Conservation (phyloP, 1,140 invertebrate species). For the Araneus ventricosus region DNA sequence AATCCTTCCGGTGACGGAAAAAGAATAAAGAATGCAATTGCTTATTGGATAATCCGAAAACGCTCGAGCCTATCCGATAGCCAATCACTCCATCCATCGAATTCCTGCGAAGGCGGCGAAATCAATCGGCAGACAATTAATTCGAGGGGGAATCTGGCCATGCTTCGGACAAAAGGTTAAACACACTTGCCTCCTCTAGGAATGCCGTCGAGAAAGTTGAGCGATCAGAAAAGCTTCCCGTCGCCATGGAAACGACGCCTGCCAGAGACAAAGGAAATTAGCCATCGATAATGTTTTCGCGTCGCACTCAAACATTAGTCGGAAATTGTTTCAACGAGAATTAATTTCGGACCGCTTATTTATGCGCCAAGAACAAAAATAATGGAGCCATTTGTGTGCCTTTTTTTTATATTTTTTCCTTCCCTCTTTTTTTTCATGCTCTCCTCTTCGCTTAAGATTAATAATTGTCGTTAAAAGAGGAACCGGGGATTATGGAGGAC, state of each 20-base stretch:
- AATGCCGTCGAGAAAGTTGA: conserved; percentile 1
- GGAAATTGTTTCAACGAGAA: conserved; percentile 71
- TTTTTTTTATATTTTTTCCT: conserved; percentile 10
- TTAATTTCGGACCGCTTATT: conserved; percentile 66
- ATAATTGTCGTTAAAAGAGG: conserved; percentile 51
- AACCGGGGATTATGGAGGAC: not conserved
- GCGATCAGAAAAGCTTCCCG: conserved; percentile 39
- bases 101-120: not conserved
- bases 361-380: conserved; percentile 27
- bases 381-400: not conserved
- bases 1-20: not conserved
- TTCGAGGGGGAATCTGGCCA: conserved; percentile 44
- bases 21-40: not conserved
- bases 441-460: not conserved
- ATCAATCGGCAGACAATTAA: conserved; percentile 55
- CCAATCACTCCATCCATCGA: conserved; percentile 17
- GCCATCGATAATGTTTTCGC: conserved; percentile 66
- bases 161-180: conserved; percentile 50
- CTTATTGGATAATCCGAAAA: conserved; percentile 31
- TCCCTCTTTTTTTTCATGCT: not conserved
- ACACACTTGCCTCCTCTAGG: conserved; percentile 17
- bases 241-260: conserved; percentile 48
- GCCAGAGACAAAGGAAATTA: conserved; percentile 68
- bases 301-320: conserved; percentile 47
- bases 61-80: not conserved